A percentile compares a stretch with the other conserved stretches of the same genome.
Evolutionary conservation across 2,797 vertebrate species (phyloP).

Genomic region (Syndactyla subalaris): DNA sequence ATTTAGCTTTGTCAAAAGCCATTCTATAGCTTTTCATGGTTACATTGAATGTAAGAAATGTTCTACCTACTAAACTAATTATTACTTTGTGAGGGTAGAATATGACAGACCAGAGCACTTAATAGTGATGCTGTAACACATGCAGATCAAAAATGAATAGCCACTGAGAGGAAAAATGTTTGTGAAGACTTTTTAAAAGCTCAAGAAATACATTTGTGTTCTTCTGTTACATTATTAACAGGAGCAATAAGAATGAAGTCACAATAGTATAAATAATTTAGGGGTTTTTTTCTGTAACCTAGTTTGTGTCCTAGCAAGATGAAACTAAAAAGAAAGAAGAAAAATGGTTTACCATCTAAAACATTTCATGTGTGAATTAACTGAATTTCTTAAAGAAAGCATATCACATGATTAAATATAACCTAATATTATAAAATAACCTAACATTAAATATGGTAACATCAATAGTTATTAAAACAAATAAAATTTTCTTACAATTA

Average conservation of each 20-base stretch:
- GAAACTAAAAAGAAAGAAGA: background rate
- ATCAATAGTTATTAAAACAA: background rate
- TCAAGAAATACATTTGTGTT: background rate
- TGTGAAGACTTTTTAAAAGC: background rate
- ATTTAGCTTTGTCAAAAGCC: background rate
- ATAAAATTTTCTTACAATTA: background rate
- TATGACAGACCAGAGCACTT: background rate
- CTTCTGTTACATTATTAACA: slow-evolving; percentile 47
- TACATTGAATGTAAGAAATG: background rate
- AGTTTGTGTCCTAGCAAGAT: background rate
- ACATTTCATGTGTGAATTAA: background rate
- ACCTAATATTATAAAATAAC: background rate
- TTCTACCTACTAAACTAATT: background rate
- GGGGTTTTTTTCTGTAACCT: background rate
- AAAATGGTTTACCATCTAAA: background rate
- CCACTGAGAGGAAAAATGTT: background rate
- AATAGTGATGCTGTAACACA: background rate
- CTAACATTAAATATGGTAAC: background rate
- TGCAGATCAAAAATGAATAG: background rate
- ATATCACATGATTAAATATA: background rate
- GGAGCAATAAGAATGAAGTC: background rate
- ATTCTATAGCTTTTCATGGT: background rate
- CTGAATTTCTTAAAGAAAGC: background rate
- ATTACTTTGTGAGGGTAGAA: background rate
- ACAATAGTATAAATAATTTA: slow-evolving; percentile 39